Evolutionary conservation across 2,797 vertebrate genomes (phyloP), one percentile per base, ranked within the genome.

Genomic region (Sebastes taczanowskii): DNA sequence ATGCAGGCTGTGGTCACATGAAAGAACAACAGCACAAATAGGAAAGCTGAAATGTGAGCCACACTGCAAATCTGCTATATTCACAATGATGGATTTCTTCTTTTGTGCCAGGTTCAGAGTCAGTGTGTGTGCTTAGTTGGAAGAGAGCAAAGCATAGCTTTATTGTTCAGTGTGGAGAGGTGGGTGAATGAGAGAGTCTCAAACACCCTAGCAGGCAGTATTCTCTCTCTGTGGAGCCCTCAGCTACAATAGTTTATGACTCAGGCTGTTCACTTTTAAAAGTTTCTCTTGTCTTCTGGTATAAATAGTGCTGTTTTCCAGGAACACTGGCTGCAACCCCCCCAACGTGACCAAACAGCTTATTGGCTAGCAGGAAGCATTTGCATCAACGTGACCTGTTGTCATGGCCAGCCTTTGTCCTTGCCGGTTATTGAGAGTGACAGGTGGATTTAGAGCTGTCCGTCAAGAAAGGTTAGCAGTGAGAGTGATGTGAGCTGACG

Each of bases 361-460:
- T 80, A 42, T 82, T 84, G 65, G 69, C 42, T 18, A 49, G 42
- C 81, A 63, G 83, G 22, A 84, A 59, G 29, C 49, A 34, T 83
- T 88, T 83, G 71, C 78, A 78, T 84, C 66, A 86, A 74, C 23
- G 72, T 63, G 82, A 32, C 68, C 52, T 9, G 82, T 86, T 82
- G 82, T 89, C 93, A 87, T 90, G 86, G 85, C 88, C 29, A 87
- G 86, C 86, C 73, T 71, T 66, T 74, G 35, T 84, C 67, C 78
- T 86, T 32, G 27, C 71, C 71, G 5, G 69, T 88, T 86, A 91
- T 89, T 78, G 77, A 80, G 80, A 89, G 81, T 74, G 89, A 87
- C 77, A 63, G 86, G 80, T 83, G 86, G 88, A 80, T 80, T 77
- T 62, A 60, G 82, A 85, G 71, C 80, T 67, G 86, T 88, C 83